Base-by-base conservation (phyloP, 2,797 vertebrate species). In the Syndactyla subalaris region DNA sequence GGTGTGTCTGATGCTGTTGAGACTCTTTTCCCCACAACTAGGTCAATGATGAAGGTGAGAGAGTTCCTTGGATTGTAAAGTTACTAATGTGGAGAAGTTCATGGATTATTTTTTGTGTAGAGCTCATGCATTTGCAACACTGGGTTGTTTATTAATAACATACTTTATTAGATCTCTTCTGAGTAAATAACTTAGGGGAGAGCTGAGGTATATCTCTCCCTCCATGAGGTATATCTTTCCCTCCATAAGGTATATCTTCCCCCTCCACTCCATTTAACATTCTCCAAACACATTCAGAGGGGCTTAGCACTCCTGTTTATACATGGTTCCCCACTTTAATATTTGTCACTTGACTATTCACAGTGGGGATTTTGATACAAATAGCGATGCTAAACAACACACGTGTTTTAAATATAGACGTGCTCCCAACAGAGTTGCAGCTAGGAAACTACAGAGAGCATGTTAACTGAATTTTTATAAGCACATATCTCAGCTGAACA, bases 401-500 rank as follows among this genome's bases (percentile, higher is more conserved):
- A 15, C 3, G 21, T 96, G 70, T 95, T 94, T 93, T 95, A 95
- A 96, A 94, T 45, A 93, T 73, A 88, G 88, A 84, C 3, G 9
- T 59, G 59, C 39, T 95, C 90, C 96, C 92, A 88, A 23, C 86
- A 95, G 91, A 77, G 67, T 38, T 91, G 90, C 88, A 94, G 92
- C 82, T 71, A 79, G 81, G 76, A 91, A 93, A 87, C 85, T 94
- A 87, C 89, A 92, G 77, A 91, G 41, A 90, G 65, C 85, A 72
- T 54, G 79, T 93, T 88, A 93, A 78, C 87, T 92, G 91, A 93
- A 95, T 94, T 96, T 95, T 94, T 96, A 93, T 92, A 93, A 96
- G 91, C 80, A 88, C 19, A 30, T 72, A 85, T 70, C 92, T 93
- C 81, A 94, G 41, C 65, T 87, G 80, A 94, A 92, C 89, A 90